Base-by-base conservation (phyloP, 2,888 invertebrate species). In the Nomada goodeniana region DNA sequence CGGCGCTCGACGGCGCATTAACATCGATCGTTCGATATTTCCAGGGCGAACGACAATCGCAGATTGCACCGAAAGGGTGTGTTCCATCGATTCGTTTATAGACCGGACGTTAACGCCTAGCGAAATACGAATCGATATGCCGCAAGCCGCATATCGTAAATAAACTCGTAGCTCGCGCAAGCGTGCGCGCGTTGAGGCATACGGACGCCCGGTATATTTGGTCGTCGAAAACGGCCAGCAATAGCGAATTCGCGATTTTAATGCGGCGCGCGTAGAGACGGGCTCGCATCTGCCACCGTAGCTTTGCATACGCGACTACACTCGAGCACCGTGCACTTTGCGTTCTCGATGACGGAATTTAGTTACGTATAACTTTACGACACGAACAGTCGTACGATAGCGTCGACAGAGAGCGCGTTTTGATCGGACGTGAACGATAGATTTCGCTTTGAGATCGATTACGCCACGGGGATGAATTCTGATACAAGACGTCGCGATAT, bases 71-170 rank as follows among this genome's bases (percentile, higher is more conserved):
- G 76, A 69, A 55, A 65, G 76, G 42, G 72, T 72, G 69, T 72
- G 77, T 70, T 67, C 57, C 70, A 44, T 83, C 77, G 76, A 83
- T 83, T 82, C 83, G 83, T 83, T 83, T 77, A 73, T 64, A 55
- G 72, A 23, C 73, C 73, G 83, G 74, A 67, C 72, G 73, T 83
- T 83, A 77, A 77, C 83, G 74, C 74, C 77, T 83, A 74, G 61
- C 65, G 52, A 63, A 71, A 72, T 76, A 75, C 63, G 71, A 82
- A 86, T 87, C 86, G 82, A 86, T 86, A 87, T 47, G 75, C 79
- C 82, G 69, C 82, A 85, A 87, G 70, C 87, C 85, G 57, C 86
- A 82, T 82, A 80, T 86, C 88, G 82, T 86, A 86, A 87, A 87
- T 86, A 86, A 86, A 85, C 76, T 85, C 75, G 64, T 50, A 65